phyloP scores from a whole-genome alignment of 2,888 invertebrate species.

The Dendrolimus houi region DNA sequence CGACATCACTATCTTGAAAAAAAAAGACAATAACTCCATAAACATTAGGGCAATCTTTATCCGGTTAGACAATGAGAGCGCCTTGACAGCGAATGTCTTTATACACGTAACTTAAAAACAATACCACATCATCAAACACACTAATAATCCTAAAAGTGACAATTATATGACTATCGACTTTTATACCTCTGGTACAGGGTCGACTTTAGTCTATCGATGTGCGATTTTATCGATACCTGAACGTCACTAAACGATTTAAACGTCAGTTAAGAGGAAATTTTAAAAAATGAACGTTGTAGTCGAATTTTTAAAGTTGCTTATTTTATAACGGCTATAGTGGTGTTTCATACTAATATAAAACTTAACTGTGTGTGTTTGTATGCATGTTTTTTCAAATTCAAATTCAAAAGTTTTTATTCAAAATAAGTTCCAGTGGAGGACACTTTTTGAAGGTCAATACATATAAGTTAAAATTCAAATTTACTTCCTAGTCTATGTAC shows the following conservation, averaged over 20 bases:
- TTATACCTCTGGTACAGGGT: neutral
- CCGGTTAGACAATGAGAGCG: slow-evolving; percentile 40
- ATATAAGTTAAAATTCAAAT: too few relatives aligned
- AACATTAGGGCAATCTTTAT: slow-evolving; percentile 51
- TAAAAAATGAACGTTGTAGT: neutral
- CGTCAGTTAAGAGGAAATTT: slow-evolving; percentile 9
- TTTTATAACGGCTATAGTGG: neutral
- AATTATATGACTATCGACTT: neutral
- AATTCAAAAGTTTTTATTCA: too few relatives aligned
- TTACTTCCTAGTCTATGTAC: too few relatives aligned
- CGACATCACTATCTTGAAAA: too few relatives aligned
- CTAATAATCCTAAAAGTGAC: slow-evolving; percentile 31
- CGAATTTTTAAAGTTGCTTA: slow-evolving; percentile 9
- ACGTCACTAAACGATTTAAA: neutral
- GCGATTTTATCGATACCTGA: neutral
- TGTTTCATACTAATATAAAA: neutral
- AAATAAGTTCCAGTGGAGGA: too few relatives aligned
- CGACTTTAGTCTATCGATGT: slow-evolving; percentile 3
- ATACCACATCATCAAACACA: slow-evolving; percentile 55
- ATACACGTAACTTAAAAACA: slow-evolving; percentile 62
- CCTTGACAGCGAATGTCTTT: slow-evolving; percentile 65
- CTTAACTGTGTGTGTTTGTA: too few relatives aligned
- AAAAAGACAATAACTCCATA: slow-evolving; percentile 22
- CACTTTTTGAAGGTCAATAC: too few relatives aligned
- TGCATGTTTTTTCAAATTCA: too few relatives aligned